A percentile compares a stretch with the other conserved stretches of the same genome.
Evolutionary conservation across 2,888 invertebrate species (phyloP).

Genomic region (Xylota sylvarum): DNA sequence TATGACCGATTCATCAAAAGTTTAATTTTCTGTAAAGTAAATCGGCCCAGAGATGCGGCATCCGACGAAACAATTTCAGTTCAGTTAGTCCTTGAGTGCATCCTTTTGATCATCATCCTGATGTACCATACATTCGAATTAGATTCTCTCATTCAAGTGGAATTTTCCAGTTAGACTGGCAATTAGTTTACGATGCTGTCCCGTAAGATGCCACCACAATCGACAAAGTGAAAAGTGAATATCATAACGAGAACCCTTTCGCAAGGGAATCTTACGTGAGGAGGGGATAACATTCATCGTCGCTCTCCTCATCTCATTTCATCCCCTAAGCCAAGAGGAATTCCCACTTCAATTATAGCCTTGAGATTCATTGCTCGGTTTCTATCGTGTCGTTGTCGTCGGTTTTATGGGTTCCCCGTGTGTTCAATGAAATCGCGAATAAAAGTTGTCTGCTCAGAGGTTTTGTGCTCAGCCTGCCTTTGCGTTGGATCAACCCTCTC

Average conservation of each 20-base stretch:
- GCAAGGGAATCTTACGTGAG: conserved; percentile 50
- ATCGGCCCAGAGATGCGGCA: conserved; percentile 25
- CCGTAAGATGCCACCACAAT: conserved; percentile 58
- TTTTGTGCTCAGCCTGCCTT: conserved; percentile 32
- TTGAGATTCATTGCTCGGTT: conserved; percentile 60
- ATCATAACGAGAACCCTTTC: conserved; percentile 36
- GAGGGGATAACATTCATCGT: background rate
- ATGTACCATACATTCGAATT: conserved; percentile 69
- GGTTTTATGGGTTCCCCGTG: conserved; percentile 63
- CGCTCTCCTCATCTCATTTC: conserved; percentile 10
- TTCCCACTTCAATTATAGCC: conserved; percentile 76
- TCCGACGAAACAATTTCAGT: conserved; percentile 28
- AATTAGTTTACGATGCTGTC: conserved; percentile 27
- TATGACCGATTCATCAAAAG: conserved; percentile 71
- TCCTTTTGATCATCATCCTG: too few relatives aligned
- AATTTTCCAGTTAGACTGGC: conserved; percentile 49
- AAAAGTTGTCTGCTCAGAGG: conserved; percentile 72
- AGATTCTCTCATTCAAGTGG: conserved; percentile 57
- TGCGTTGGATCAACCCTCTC: conserved; percentile 60
- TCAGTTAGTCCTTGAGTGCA: conserved; percentile 25
- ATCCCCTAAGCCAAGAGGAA: conserved; percentile 48
- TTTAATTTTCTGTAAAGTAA: conserved; percentile 74
- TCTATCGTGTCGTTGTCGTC: conserved; percentile 1
- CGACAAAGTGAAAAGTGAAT: conserved; percentile 40
- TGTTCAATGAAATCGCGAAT: conserved; percentile 71